These are phyloP conservation scores for Apeira syringaria DNA, from an alignment of 2,888 invertebrate species.

Conservation along the genomic window DNA sequence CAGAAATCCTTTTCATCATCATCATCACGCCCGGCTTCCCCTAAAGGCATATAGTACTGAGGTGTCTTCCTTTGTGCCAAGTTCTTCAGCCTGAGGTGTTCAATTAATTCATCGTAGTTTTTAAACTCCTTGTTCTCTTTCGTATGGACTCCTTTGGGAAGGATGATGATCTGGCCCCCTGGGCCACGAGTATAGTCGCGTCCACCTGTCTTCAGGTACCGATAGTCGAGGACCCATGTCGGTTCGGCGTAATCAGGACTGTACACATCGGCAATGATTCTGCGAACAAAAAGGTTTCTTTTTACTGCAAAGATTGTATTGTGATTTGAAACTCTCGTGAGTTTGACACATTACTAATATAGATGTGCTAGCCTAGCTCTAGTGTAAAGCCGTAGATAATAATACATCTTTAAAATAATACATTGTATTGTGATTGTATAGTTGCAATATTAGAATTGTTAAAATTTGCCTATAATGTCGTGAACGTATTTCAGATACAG, in stretches of 20 bases:
- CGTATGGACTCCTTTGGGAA: constrained; percentile 53
- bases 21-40: constrained; percentile 15
- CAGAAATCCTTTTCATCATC: constrained; percentile 1
- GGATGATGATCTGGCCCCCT: constrained; percentile 65
- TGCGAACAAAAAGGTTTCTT: constrained; percentile 37
- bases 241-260: constrained; percentile 68
- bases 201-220: constrained; percentile 67
- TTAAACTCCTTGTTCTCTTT: constrained; percentile 51
- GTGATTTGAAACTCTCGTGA: too few relatives aligned
- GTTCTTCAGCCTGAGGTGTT: constrained; percentile 54
- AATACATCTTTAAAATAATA: too few relatives aligned
- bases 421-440: too few relatives aligned
- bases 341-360: too few relatives aligned
- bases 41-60: constrained; percentile 28
- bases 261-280: constrained; percentile 59
- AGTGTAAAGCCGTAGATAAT: too few relatives aligned
- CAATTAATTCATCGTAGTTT: constrained; percentile 62
- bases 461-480: too few relatives aligned
- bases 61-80: constrained; percentile 38
- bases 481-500: too few relatives aligned
- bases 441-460: too few relatives aligned
- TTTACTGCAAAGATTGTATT: too few relatives aligned
- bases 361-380: too few relatives aligned
- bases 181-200: constrained; percentile 65
- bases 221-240: constrained; percentile 63